Conservation (phyloP, 2,113 vertebrate species). For the Eulemur rufifrons region DNA sequence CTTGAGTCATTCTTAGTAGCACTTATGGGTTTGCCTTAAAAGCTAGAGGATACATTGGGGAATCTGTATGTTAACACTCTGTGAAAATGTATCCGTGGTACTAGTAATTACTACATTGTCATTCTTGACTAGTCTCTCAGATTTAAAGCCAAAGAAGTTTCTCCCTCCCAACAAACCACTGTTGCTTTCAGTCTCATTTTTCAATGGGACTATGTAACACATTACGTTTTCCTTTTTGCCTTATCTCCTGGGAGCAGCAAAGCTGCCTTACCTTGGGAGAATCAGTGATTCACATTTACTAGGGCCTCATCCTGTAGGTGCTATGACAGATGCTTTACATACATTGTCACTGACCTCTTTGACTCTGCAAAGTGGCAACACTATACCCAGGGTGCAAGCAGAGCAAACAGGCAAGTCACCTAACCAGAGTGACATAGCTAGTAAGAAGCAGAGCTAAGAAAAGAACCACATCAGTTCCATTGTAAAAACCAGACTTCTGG, state of each 20-base stretch:
- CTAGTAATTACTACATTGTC: background rate
- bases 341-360: background rate
- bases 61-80: background rate
- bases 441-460: background rate
- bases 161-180: background rate
- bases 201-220: background rate
- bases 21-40: background rate
- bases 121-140: background rate
- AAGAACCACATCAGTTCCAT: background rate
- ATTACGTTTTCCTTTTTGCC: background rate
- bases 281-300: background rate
- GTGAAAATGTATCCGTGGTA: background rate
- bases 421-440: background rate
- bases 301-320: background rate
- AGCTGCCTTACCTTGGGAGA: background rate
- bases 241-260: background rate
- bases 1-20: background rate
- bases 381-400: background rate
- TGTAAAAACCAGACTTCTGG: slow-evolving; percentile 14
- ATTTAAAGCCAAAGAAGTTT: slow-evolving; percentile 30
- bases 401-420: background rate
- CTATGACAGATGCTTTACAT: background rate
- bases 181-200: background rate
- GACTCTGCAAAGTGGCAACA: background rate
- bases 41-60: background rate